Conservation (phyloP, 2,113 vertebrate genomes). For the Perccottus glenii region DNA sequence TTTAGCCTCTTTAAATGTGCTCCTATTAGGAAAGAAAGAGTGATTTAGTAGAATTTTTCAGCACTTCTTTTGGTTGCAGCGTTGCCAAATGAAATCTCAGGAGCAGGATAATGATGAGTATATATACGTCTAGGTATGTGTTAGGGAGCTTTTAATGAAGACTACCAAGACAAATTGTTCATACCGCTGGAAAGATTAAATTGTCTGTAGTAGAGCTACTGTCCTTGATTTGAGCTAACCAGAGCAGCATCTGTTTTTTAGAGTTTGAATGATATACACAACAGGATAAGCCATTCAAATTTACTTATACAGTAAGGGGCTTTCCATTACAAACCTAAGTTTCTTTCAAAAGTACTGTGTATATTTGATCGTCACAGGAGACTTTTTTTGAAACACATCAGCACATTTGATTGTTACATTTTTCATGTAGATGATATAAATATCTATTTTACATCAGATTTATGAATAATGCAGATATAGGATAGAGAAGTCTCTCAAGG, state of each 20-base stretch:
- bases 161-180: conserved; percentile 59
- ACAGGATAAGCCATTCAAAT: conserved; percentile 12
- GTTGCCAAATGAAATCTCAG: conserved; percentile 45
- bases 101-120: conserved; percentile 51
- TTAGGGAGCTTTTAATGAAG: conserved; percentile 50
- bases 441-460: conserved; percentile 47
- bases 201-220: conserved; percentile 35
- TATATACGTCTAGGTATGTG: conserved; percentile 39
- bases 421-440: conserved; percentile 54
- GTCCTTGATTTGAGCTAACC: conserved; percentile 39
- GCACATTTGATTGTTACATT: conserved; percentile 41
- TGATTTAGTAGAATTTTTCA: conserved; percentile 74
- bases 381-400: conserved; percentile 1
- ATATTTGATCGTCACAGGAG: conserved; percentile 24
- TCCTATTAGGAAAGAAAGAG: conserved; percentile 62
- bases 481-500: conserved; percentile 27
- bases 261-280: conserved; percentile 14
- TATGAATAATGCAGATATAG: conserved; percentile 57
- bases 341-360: conserved; percentile 28
- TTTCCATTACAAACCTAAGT: conserved; percentile 8
- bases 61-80: conserved; percentile 28
- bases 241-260: conserved; percentile 9
- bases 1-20: conserved; percentile 69
- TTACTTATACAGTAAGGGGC: conserved; percentile 9
- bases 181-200: conserved; percentile 61